Base-by-base conservation (phyloP, 1,140 invertebrate species). In the Schlechtendalia chinensis region DNA sequence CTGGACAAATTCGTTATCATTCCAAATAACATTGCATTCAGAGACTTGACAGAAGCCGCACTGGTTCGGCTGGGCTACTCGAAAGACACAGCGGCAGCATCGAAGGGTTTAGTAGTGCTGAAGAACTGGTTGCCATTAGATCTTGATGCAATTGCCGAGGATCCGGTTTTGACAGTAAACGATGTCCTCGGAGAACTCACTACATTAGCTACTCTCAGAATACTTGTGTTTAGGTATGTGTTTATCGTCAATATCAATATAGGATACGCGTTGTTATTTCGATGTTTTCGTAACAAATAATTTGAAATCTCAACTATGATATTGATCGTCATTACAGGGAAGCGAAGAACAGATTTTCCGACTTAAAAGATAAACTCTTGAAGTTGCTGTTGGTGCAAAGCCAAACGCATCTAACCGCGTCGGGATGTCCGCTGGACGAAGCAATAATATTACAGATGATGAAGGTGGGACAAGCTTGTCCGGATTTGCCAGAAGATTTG, bases 1-100 rank as follows among this genome's bases (percentile, higher is more conserved):
- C 91, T 92, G 14, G 95, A 97, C 86, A 94, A 93, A 83, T 97
- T 94, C 86, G 95, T 96, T 84, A 96, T 97, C 85, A 93, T 97
- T 83, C 94, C 95, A 10, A 90, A 92, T n/a, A 89, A 90, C 65
- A 96, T 94, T 69, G 91, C 93, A 53, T 95, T 97, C 86, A 90
- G 92, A 81, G 95, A 94, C 83, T 87, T 95, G 53, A 92, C 95
- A 0, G 89, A 90, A 22, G 91, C 92, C 1, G 93, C 93, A 6
- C 89, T 95, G 81, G 87, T 91, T 84, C 89, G 93, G 83, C 88
- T 95, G 0, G 93, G 94, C 16, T 95, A 95, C 85, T 90, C 91
- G 4, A 88, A 91, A 63, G 90, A 93, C 81, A 90, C 91, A 83
- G 90, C 90, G 80, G 88, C 91, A 53, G 90, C 91, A 19, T 82